These are phyloP conservation scores for Drosophila prostipennis DNA, from an alignment of 2,888 invertebrate species.

Conservation along the genomic window DNA sequence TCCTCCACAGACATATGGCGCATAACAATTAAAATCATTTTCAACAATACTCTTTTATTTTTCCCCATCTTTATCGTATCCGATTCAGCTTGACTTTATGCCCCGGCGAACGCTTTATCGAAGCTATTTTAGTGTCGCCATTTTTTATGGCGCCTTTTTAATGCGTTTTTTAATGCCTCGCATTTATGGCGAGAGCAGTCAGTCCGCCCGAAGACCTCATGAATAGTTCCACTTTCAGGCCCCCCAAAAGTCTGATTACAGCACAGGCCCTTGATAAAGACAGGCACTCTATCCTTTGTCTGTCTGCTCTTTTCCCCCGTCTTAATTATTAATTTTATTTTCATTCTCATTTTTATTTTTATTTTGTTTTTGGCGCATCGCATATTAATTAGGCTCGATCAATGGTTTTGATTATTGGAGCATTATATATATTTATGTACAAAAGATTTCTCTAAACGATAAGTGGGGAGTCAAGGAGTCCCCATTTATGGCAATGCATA, in stretches of 20 bases:
- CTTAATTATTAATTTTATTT: conserved; percentile 62
- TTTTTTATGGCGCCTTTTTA: conserved; percentile 54
- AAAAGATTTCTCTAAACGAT: conserved; percentile 49
- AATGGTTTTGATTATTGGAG: conserved; percentile 53
- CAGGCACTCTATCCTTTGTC: conserved; percentile 20
- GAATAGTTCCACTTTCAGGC: conserved; percentile 39
- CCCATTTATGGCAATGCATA: conserved; percentile 47
- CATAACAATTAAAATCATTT: conserved; percentile 61
- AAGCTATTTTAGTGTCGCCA: conserved; percentile 52
- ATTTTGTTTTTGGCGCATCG: conserved; percentile 41
- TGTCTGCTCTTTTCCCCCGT: conserved; percentile 35
- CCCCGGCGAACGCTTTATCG: conserved; percentile 43
- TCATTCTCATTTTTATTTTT: conserved; percentile 27
- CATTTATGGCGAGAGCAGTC: conserved; percentile 36
- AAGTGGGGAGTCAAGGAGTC: conserved; percentile 27
- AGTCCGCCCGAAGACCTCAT: conserved; percentile 7
- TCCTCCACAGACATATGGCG: conserved; percentile 46
- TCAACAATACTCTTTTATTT: conserved; percentile 43
- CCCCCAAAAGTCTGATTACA: conserved; percentile 29
- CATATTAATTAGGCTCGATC: conserved; percentile 68
- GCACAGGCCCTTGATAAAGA: conserved; percentile 33
- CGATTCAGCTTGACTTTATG: conserved; percentile 21
- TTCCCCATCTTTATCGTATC: conserved; percentile 21
- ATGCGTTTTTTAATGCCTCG: conserved; percentile 49
- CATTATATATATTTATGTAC: conserved; percentile 53